Evolutionary conservation across 2,888 invertebrate genomes (phyloP), one percentile per base, ranked within the genome.

Genomic region (Gastrophysa polygoni): DNA sequence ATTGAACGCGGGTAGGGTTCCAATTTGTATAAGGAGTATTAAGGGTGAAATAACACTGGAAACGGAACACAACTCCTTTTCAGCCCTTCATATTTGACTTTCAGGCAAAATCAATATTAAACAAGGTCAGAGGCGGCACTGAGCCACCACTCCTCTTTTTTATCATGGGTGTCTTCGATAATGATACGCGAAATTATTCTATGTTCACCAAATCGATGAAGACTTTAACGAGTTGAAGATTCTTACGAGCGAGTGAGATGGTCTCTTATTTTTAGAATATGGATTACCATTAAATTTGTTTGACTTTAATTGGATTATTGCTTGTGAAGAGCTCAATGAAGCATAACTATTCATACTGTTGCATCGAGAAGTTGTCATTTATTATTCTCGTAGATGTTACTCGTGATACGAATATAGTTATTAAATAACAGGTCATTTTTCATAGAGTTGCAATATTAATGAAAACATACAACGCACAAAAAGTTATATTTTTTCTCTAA

Each of bases 31-130:
- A 46, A 51, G 59, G 61, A 60, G 57, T 60, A 63, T 63, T 59
- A 59, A 60, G 67, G 63, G 57, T 60, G 63, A 67, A 67, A 67
- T 64, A 64, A 67, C 67, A 67, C 67, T 67, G 67, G 64, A 67
- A 64, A 67, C 63, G 59, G 67, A 61, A 64, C 61, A 58, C 61
- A 58, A 63, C 62, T 64, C 64, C 63, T 59, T 72, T 75, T 74
- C 71, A 74, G 71, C 69, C 67, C 64, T 60, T 67, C 67, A 67
- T 67, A 67, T 64, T 67, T 64, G 67, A 61, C 71, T 72, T 64
- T 66, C 68, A 68, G 68, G 73, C 61, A 76, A 75, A 77, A 77
- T 76, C 76, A 76, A 77, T 75, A 75, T 71, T 63, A 63, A 74
- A 75, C 77, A 76, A 77, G 76, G 77, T 74, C 74, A 71, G 70